Evolutionary conservation across 2,797 vertebrate species (phyloP).

Genomic region (Lacerta bilineata): DNA sequence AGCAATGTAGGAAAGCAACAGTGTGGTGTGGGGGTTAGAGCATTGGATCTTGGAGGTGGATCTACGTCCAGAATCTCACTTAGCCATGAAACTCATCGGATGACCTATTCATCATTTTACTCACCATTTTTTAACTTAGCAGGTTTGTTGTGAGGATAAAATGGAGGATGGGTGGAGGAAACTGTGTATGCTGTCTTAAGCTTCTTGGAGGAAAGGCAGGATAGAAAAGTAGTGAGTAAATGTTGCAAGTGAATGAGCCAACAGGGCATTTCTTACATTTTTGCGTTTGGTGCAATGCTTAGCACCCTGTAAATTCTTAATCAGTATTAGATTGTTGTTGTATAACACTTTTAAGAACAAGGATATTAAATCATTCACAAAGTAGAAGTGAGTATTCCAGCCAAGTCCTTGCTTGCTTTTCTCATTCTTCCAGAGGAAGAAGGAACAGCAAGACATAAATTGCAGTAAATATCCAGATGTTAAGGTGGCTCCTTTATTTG

Average conservation of each 20-base stretch:
- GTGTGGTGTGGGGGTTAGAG: no score
- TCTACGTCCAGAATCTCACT: no score
- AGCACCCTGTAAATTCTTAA: background rate
- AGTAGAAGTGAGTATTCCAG: background rate
- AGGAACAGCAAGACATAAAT: background rate
- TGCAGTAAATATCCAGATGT: background rate
- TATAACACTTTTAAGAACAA: background rate
- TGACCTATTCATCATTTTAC: no score
- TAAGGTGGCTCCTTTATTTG: slow-evolving; percentile 12
- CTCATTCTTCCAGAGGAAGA: background rate
- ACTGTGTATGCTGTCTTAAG: no score
- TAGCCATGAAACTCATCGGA: no score
- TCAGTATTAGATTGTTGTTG: background rate
- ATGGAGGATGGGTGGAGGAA: no score
- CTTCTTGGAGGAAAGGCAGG: no score
- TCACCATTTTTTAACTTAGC: no score
- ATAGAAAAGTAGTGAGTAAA: no score
- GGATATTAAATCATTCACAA: background rate
- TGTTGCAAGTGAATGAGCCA: background rate
- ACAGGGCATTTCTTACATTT: background rate
- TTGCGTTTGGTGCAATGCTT: background rate
- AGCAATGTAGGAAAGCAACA: no score
- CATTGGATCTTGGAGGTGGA: no score
- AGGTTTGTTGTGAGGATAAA: no score
- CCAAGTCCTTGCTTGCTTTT: background rate